Conservation (phyloP, 2,113 vertebrate genomes). For the Megaleporinus macrocephalus region DNA sequence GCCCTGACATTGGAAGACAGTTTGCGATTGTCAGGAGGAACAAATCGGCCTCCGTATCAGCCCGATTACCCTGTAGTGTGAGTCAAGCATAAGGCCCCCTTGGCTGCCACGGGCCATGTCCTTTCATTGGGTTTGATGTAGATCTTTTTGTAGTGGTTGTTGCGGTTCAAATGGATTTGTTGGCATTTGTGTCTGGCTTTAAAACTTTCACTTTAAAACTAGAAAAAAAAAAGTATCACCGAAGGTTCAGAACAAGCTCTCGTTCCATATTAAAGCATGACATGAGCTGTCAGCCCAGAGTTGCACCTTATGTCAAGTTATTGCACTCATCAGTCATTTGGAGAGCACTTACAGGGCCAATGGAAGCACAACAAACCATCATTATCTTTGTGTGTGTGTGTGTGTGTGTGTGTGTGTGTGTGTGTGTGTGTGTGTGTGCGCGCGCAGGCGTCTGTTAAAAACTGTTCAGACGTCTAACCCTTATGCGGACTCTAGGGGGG, state of each 20-base stretch:
- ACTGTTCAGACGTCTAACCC: background rate
- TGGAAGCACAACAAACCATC: background rate
- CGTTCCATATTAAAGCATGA: constrained; percentile 27
- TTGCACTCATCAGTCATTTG: constrained; percentile 16
- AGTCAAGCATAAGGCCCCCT: background rate
- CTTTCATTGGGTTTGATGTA: background rate
- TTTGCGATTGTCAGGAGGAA: too few relatives aligned
- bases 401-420: background rate
- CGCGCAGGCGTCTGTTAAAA: background rate
- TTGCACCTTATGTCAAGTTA: constrained; percentile 16
- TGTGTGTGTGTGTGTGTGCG: background rate
- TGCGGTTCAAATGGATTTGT: constrained; percentile 24
- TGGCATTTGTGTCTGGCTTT: constrained; percentile 1
- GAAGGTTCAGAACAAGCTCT: background rate
- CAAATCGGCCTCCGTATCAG: too few relatives aligned
- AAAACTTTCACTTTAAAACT: constrained; percentile 15
- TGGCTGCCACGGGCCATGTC: too few relatives aligned
- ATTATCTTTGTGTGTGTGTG: background rate
- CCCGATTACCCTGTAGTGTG: too few relatives aligned
- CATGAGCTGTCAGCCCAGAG: constrained; percentile 22
- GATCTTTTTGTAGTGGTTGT: background rate
- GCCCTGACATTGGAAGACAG: too few relatives aligned
- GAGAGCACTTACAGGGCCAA: background rate
- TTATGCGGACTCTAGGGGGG: background rate
- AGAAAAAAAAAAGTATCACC: background rate